phyloP scores from a whole-genome alignment of 1,140 invertebrate species.

The Camponotus vicinus region DNA sequence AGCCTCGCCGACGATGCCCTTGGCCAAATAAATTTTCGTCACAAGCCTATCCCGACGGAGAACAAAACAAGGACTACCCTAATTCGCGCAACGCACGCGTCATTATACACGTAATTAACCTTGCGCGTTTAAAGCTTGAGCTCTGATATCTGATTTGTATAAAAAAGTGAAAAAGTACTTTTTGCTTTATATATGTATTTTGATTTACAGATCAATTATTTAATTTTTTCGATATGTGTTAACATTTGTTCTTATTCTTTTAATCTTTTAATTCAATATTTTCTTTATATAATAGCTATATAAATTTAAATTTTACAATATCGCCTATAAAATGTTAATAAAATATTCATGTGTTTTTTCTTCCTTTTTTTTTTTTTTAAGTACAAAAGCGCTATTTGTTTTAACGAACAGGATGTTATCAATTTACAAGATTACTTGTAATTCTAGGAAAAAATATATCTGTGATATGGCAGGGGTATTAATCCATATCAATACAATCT shows the following conservation, averaged over 20 bases:
- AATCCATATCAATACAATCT: no score
- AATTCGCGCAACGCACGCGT: neutral
- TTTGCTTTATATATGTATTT: neutral
- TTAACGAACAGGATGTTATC: no score
- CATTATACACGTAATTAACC: constrained; percentile 26
- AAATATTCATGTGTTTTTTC: no score
- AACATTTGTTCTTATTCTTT: neutral
- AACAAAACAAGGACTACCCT: constrained; percentile 30
- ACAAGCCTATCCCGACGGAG: neutral
- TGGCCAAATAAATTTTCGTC: constrained; percentile 62
- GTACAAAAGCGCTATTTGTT: no score
- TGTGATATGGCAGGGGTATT: no score
- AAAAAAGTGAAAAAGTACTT: neutral
- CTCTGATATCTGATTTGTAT: constrained; percentile 14
- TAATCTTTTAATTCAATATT: neutral
- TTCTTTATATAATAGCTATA: no score
- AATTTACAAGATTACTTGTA: no score
- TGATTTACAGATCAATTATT: neutral
- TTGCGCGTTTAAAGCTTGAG: neutral
- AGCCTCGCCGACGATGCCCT: constrained; percentile 41
- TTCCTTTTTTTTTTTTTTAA: no score
- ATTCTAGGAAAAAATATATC: no score
- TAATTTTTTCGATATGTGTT: neutral
- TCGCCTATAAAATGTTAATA: no score
- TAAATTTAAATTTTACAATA: no score